Percentiles rank a stretch among this genome's conserved stretches.
Conservation (phyloP, 2,888 invertebrate species). For the Phengaris alcon region DNA sequence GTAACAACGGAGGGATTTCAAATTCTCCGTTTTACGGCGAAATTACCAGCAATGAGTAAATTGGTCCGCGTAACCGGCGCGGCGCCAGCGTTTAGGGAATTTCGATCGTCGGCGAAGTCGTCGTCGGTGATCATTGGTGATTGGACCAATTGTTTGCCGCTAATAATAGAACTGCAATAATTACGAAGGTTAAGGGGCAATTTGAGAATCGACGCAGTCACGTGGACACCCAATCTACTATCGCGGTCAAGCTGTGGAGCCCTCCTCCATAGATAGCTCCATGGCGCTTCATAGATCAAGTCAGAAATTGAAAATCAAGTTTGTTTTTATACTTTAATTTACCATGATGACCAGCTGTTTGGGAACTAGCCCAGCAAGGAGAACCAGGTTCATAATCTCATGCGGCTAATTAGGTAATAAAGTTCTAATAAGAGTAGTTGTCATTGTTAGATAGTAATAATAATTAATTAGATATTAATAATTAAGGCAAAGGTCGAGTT, state of each 20-base stretch:
- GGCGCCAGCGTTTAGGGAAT: slow-evolving; percentile 36
- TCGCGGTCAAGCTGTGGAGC: slow-evolving; percentile 18
- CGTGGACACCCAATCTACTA: slow-evolving; percentile 15
- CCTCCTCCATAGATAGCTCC: not conserved
- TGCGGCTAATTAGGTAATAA: too few species aligned
- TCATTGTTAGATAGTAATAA: too few species aligned
- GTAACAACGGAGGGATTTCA: not conserved
- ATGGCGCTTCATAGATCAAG: not conserved
- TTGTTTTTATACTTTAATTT: too few species aligned
- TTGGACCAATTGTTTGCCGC: slow-evolving; percentile 66
- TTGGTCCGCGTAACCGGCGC: slow-evolving; percentile 32
- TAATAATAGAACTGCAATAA: slow-evolving; percentile 51
- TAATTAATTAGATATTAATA: too few species aligned
- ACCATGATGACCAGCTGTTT: too few species aligned
- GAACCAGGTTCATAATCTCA: too few species aligned
- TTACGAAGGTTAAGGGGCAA: slow-evolving; percentile 33
- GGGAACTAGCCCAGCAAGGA: too few species aligned
- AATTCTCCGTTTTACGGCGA: not conserved
- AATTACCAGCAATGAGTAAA: slow-evolving; percentile 27
- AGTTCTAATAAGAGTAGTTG: too few species aligned
- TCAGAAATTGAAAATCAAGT: not conserved
- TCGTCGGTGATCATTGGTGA: slow-evolving; percentile 56
- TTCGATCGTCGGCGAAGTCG: slow-evolving; percentile 45
- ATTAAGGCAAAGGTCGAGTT: too few species aligned
- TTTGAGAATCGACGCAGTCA: slow-evolving; percentile 28